Base-by-base conservation (phyloP, 2,113 vertebrate species). In the Ammodramus savannarum region DNA sequence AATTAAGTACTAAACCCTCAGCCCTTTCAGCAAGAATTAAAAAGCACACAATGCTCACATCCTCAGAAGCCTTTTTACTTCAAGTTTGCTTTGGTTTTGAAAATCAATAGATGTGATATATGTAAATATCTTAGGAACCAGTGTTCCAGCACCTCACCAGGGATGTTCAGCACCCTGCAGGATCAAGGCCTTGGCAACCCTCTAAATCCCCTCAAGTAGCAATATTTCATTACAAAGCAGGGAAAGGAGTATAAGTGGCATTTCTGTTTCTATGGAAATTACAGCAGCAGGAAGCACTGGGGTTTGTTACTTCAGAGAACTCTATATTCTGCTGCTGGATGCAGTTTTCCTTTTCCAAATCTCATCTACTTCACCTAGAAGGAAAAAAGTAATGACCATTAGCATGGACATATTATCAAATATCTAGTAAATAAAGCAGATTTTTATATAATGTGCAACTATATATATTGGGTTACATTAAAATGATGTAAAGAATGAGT, bases 221-320 rank as follows among this genome's bases (percentile, higher is more conserved):
- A 67, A 67, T 89, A 87, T 88, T 94, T 95, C 81, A 79, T 48
- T 44, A 29, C 19, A 71, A 46, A 83, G 34, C 71, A 73, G 48
- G 55, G 46, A 82, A 44, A 85, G 23, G 17, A 32, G n/a, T 74
- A 1, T 71, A 82, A 65, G 58, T 51, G 32, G 38, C 74, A 14
- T 57, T 85, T 87, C 65, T 41, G n/a, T 88, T 94, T 91, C 91
- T 81, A 58, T 88, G 76, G 87, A 76, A 85, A 92, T 66, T 55
- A 46, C 41, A 67, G 38, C 32, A 66, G 7, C 46, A 49, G 32
- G n/a, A 87, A 54, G 23, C 32, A 76, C 61, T 39, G 31, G 22
- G n/a, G 9, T 69, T 73, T 85, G 39, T 65, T 92, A 54, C 43
- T 87, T 41, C 31, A 32, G 43, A 95, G 31, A 95, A 71, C 13